A percentile compares a stretch with the other conserved stretches of the same genome.
These are phyloP conservation scores for Salminus brasiliensis DNA, from an alignment of 2,113 vertebrate genomes.

Conservation along the genomic window DNA sequence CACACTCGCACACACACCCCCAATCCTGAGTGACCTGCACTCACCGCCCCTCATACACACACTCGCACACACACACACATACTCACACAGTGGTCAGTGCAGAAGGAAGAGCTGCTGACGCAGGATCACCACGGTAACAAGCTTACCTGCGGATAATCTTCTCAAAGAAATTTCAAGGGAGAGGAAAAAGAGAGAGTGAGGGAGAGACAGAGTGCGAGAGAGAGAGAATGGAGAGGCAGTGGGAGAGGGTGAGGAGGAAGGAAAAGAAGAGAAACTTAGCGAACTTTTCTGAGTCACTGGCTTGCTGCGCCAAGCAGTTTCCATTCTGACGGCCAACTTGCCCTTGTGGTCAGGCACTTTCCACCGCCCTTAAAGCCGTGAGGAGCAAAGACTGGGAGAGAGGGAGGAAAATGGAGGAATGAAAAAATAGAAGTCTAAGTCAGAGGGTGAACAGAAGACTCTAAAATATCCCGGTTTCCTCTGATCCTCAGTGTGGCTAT, in stretches of 20 bases:
- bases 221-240: conserved; percentile 20
- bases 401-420: conserved; percentile 9
- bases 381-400: background rate
- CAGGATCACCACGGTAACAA: conserved; percentile 79
- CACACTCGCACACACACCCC: conserved; percentile 19
- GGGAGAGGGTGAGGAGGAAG: conserved; percentile 13
- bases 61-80: conserved; percentile 40
- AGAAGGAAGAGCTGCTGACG: conserved; percentile 76
- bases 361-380: conserved; percentile 16
- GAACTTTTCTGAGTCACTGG: conserved; percentile 50
- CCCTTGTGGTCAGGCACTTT: conserved; percentile 44
- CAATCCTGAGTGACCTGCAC: conserved; percentile 42
- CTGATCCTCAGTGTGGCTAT: background rate
- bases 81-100: conserved; percentile 72
- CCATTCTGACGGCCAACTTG: conserved; percentile 44
- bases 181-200: conserved; percentile 58
- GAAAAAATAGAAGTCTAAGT: background rate
- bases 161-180: conserved; percentile 81
- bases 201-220: conserved; percentile 1
- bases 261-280: conserved; percentile 45
- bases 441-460: background rate
- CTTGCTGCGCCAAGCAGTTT: conserved; percentile 55
- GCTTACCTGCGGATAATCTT: conserved; percentile 84
- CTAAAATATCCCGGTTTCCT: conserved; percentile 7
- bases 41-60: conserved; percentile 28